These are phyloP conservation scores for Alligator mississippiensis DNA, from an alignment of 2,113 vertebrate genomes.

Conservation along the genomic window DNA sequence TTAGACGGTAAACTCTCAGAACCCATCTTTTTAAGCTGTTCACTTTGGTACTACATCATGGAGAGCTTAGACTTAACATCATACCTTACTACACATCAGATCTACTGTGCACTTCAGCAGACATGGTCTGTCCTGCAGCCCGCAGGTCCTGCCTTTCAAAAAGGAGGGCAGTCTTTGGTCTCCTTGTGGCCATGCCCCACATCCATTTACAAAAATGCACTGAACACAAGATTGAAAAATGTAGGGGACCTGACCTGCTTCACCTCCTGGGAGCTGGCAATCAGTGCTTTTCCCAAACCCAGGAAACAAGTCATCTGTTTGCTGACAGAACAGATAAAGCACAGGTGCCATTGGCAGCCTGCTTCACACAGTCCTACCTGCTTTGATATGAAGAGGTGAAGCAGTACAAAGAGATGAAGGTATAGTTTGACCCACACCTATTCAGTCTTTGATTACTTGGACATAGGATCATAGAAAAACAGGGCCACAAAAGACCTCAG, in stretches of 20 bases:
- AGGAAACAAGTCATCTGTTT: background rate
- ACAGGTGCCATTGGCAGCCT: background rate
- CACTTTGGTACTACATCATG: background rate
- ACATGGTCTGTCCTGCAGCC: background rate
- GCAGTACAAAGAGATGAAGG: background rate
- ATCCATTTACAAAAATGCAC: background rate
- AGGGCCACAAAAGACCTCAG: no score
- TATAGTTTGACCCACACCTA: constrained; percentile 6
- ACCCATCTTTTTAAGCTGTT: background rate
- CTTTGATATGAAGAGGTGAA: background rate
- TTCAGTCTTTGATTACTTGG: constrained; percentile 24
- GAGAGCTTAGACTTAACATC: background rate
- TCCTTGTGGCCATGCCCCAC: background rate
- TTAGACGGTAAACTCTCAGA: background rate
- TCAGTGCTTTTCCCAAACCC: background rate
- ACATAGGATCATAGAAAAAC: no score
- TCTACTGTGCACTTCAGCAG: background rate
- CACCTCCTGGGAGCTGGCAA: background rate
- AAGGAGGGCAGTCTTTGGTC: background rate
- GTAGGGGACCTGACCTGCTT: background rate
- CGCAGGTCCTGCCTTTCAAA: background rate
- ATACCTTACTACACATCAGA: rapidly evolving
- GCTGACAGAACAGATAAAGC: background rate
- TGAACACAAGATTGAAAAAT: background rate
- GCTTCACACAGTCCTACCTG: background rate